phyloP scores from a whole-genome alignment of 2,888 invertebrate species.

The Drosophila ezoana region DNA sequence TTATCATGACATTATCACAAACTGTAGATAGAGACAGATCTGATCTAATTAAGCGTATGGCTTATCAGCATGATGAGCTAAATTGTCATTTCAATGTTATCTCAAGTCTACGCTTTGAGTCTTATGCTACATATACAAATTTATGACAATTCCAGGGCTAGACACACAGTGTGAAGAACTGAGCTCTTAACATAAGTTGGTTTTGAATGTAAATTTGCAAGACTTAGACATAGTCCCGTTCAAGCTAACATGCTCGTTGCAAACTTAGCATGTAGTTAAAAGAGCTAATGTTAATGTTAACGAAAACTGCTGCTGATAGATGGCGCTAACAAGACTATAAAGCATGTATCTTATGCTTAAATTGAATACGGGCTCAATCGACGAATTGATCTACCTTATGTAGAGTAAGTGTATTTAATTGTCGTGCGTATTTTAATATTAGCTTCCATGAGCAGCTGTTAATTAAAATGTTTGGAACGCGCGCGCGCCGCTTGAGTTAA shows the following conservation, averaged over 20 bases:
- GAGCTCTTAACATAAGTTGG: too few relatives aligned
- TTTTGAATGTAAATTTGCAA: too few relatives aligned
- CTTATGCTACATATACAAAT: slow-evolving; percentile 1
- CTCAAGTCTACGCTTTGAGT: slow-evolving; percentile 1
- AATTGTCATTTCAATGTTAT: slow-evolving; percentile 17
- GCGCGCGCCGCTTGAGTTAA: slow-evolving; percentile 59
- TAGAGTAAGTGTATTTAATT: slow-evolving; percentile 14
- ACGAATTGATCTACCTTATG: background rate
- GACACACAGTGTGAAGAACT: too few relatives aligned
- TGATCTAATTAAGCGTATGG: slow-evolving; percentile 5
- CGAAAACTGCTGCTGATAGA: background rate
- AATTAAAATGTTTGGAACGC: slow-evolving; percentile 60
- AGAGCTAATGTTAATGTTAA: background rate
- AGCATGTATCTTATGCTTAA: background rate
- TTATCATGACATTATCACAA: slow-evolving; percentile 21
- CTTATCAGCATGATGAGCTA: slow-evolving; percentile 39
- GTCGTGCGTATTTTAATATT: background rate
- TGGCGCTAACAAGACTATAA: background rate
- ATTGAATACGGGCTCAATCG: too few relatives aligned
- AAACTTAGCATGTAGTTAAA: background rate
- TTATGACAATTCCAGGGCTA: too few relatives aligned
- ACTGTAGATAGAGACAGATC: slow-evolving; percentile 6
- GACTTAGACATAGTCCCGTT: too few relatives aligned
- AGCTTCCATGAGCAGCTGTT: slow-evolving; percentile 39
- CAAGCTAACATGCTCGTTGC: background rate